Evolutionary conservation across 2,888 invertebrate species (phyloP), one percentile per base, ranked within the genome.

Genomic region (Onthophagus sagittarius): DNA sequence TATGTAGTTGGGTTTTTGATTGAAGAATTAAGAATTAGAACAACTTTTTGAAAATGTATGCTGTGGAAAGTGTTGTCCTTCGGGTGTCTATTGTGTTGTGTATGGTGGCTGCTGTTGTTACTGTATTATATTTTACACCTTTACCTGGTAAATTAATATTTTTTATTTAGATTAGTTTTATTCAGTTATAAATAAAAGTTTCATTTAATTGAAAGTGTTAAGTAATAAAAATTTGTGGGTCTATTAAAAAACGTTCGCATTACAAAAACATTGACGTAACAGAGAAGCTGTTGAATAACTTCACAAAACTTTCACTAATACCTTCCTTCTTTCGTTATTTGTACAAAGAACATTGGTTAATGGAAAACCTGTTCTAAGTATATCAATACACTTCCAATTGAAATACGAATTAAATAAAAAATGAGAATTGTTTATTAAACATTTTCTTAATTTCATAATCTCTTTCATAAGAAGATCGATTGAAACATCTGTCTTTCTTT

Each of bases 51-150:
- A 81, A 78, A 76, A 83, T 83, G 83, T 79, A 82, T 64, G 79
- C 81, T 39, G 79, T 80, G 33, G 83, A 83, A 79, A 83, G 88
- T 86, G 88, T 89, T 86, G 86, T 91, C 82, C 88, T 92, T 81
- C 88, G 91, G 86, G 87, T 89, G 80, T 88, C 90, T 15, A 89
- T 92, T 81, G 87, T 93, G 79, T 86, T 88, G 80, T 89, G 91
- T 75, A 89, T 93, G 83, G 86, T 90, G 71, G 88, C 89, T 15
- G 89, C 90, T 79, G 92, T 92, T 74, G 86, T 91, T 69, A 89
- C 92, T 71, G 90, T 93, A 76, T 89, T 93, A 77, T 90, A 92
- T 83, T 88, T 91, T 75, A 91, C 92, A 69, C 92, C 93, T 15
- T 87, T 91, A 86, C 92, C 92, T 87, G 91, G 92, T 92, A 73